These are phyloP conservation scores for Malurus leucopterus DNA, from an alignment of 2,797 vertebrate species.

Conservation along the genomic window DNA sequence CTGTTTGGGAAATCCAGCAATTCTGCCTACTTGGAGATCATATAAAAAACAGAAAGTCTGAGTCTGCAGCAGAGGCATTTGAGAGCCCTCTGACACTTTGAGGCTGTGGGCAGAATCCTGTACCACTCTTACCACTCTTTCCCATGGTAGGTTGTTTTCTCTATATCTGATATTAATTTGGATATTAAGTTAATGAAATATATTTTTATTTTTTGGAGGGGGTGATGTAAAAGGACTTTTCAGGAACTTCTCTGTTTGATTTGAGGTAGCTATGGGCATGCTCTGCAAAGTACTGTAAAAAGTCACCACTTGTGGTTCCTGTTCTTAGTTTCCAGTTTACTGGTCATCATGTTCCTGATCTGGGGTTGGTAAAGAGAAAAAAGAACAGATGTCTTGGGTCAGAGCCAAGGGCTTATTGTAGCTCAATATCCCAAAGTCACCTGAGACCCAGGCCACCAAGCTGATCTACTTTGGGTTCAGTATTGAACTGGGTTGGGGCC, in stretches of 20 bases:
- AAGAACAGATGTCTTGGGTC: neutral
- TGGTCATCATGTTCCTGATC: neutral
- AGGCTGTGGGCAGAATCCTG: neutral
- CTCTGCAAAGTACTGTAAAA: neutral
- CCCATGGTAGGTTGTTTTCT: neutral
- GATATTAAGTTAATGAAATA: neutral
- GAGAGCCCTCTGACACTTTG: neutral
- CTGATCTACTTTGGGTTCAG: neutral
- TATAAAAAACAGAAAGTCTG: neutral
- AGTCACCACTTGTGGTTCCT: neutral
- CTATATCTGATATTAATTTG: neutral
- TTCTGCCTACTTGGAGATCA: neutral
- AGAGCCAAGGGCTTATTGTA: neutral
- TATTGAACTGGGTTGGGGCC: neutral
- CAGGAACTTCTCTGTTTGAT: neutral
- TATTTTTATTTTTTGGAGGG: neutral
- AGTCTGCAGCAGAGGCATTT: neutral
- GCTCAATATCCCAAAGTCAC: neutral
- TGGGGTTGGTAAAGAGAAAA: neutral
- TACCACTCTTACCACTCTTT: accelerated
- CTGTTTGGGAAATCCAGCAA: neutral
- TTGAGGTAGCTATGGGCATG: neutral
- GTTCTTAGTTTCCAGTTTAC: neutral
- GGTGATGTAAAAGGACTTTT: neutral
- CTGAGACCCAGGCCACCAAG: neutral